These are phyloP conservation scores for Tachina lurida DNA, from an alignment of 2,888 invertebrate species.

Conservation along the genomic window DNA sequence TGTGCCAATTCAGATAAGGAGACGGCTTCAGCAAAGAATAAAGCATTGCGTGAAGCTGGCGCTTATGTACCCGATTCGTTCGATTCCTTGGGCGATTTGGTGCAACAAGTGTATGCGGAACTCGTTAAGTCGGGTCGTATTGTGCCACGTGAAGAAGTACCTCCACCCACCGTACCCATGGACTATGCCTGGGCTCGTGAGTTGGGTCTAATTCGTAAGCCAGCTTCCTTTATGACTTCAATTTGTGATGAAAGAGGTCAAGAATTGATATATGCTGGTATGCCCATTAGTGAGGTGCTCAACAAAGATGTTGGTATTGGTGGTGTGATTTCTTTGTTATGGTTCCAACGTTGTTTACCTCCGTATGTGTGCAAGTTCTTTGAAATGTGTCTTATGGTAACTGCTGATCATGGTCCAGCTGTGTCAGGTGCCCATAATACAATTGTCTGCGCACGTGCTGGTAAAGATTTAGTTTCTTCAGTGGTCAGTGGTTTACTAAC, in stretches of 20 bases:
- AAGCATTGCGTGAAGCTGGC: constrained; percentile 90
- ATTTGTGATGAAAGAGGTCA: constrained; percentile 99
- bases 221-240: constrained; percentile 99
- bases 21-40: constrained; percentile 97
- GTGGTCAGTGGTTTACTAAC: constrained; percentile 98
- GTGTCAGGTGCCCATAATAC: constrained; percentile 99
- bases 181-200: constrained; percentile 99
- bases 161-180: constrained; percentile 99
- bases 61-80: constrained; percentile 96
- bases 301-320: constrained; percentile 98
- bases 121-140: constrained; percentile 93
- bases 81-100: constrained; percentile 93
- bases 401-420: constrained; percentile 99
- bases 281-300: constrained; percentile 93
- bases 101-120: constrained; percentile 88
- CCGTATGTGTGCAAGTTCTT: constrained; percentile 97
- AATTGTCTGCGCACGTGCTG: constrained; percentile 98
- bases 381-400: constrained; percentile 99
- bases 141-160: constrained; percentile 94
- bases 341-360: constrained; percentile 99
- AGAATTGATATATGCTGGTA: constrained; percentile 97
- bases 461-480: constrained; percentile 98
- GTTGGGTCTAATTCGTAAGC: constrained; percentile 98
- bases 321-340: constrained; percentile 97
- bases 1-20: constrained; percentile 97